These are phyloP conservation scores for Microchirus variegatus DNA, from an alignment of 2,797 vertebrate genomes.

Conservation along the genomic window DNA sequence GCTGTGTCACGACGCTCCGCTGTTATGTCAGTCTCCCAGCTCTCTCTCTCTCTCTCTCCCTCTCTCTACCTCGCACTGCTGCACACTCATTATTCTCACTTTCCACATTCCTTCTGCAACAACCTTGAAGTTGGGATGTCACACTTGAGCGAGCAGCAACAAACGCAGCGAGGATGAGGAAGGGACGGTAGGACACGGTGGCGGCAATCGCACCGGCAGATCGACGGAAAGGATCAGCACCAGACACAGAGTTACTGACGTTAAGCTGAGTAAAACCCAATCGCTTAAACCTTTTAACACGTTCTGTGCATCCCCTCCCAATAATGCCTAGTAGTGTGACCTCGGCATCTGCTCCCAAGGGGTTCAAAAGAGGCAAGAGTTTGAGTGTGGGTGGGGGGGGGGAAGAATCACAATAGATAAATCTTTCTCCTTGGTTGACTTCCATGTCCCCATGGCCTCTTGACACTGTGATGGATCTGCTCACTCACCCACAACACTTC, in stretches of 20 bases:
- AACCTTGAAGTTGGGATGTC: slow-evolving; percentile 46
- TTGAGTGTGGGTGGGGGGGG: not conserved
- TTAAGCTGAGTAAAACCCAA: slow-evolving; percentile 75
- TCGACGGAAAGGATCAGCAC: slow-evolving; percentile 50
- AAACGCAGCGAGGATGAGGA: slow-evolving; percentile 22
- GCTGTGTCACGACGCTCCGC: slow-evolving; percentile 53
- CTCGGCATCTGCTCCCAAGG: slow-evolving; percentile 52
- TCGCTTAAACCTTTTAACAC: slow-evolving; percentile 73
- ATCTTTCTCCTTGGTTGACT: slow-evolving; percentile 13
- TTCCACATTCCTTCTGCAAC: slow-evolving; percentile 40
- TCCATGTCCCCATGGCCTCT: slow-evolving; percentile 25
- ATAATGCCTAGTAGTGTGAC: slow-evolving; percentile 40
- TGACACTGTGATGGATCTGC: slow-evolving; percentile 43
- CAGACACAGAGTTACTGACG: slow-evolving; percentile 70
- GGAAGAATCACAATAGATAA: slow-evolving; percentile 28
- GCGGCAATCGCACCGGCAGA: slow-evolving; percentile 22
- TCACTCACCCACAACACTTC: not conserved
- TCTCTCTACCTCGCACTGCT: too few relatives aligned
- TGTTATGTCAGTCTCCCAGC: slow-evolving; percentile 35
- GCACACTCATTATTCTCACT: slow-evolving; percentile 34
- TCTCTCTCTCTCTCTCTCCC: too few relatives aligned
- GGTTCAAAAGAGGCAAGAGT: slow-evolving; percentile 10
- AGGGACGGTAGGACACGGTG: not conserved
- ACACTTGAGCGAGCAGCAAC: slow-evolving; percentile 30
- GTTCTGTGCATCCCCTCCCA: slow-evolving; percentile 25